Evolutionary conservation across 2,888 invertebrate genomes (phyloP).

Genomic region (Lasioglossum pauxillum): DNA sequence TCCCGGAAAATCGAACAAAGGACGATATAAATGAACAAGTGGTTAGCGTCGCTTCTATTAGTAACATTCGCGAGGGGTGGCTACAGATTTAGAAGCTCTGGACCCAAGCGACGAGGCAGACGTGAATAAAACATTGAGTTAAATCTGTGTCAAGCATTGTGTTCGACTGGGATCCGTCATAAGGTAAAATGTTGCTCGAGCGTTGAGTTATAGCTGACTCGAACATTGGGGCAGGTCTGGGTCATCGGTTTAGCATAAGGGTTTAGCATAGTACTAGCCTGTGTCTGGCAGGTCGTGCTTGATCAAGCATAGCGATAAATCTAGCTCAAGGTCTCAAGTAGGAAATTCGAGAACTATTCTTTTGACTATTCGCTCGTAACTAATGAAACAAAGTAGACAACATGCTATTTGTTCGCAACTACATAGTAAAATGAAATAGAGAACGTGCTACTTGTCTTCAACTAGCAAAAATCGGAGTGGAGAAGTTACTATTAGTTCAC

Average conservation of each 20-base stretch:
- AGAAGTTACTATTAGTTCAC: neutral
- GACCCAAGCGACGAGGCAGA: neutral
- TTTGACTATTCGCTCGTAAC: neutral
- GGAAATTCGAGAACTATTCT: neutral
- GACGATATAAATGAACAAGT: neutral
- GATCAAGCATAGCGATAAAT: neutral
- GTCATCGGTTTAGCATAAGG: neutral
- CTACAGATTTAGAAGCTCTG: neutral
- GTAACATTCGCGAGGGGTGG: neutral
- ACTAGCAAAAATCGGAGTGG: neutral
- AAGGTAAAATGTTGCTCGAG: neutral
- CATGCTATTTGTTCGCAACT: neutral
- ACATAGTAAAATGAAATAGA: neutral
- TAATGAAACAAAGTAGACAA: neutral
- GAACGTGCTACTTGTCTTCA: neutral
- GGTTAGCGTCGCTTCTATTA: neutral
- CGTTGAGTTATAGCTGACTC: neutral
- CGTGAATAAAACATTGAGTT: neutral
- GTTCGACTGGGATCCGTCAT: neutral
- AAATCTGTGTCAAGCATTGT: neutral
- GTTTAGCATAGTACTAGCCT: neutral
- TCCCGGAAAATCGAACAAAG: neutral
- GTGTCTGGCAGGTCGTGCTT: neutral
- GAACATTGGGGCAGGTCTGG: neutral
- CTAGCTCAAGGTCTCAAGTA: neutral